A percentile compares a stretch with the other conserved stretches of the same genome.
These are phyloP conservation scores for Cichlasoma orientale DNA, from an alignment of 2,797 vertebrate genomes.

Conservation along the genomic window DNA sequence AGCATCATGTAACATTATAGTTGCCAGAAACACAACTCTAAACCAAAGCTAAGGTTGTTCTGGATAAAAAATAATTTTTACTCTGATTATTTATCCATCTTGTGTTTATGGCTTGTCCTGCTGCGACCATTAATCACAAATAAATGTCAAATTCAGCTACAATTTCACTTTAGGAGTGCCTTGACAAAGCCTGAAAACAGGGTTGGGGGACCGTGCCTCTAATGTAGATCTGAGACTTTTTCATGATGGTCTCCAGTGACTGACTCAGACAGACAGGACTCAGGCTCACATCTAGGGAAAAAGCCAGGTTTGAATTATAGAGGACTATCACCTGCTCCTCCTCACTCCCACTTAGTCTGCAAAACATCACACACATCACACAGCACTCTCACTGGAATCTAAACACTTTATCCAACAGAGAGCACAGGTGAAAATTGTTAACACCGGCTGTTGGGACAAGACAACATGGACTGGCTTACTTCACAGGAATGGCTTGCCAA, in stretches of 20 bases:
- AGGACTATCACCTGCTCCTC: slow-evolving; percentile 75
- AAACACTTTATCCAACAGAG: slow-evolving; percentile 22
- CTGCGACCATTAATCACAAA: neutral
- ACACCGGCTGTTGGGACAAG: neutral
- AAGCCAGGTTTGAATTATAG: slow-evolving; percentile 82
- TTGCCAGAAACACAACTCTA: neutral
- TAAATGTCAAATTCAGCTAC: neutral
- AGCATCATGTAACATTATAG: neutral
- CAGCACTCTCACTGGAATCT: slow-evolving; percentile 39
- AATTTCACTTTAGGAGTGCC: slow-evolving; percentile 62
- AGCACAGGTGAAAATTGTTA: slow-evolving; percentile 51
- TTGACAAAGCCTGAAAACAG: slow-evolving; percentile 83
- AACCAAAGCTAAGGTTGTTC: neutral
- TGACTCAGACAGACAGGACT: slow-evolving; percentile 75
- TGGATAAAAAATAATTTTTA: too few relatives aligned
- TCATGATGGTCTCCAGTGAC: slow-evolving; percentile 74
- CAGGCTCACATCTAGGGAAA: slow-evolving; percentile 79
- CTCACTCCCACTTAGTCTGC: slow-evolving; percentile 62
- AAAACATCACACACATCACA: slow-evolving; percentile 55
- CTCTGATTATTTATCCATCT: too few relatives aligned
- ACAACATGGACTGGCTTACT: slow-evolving; percentile 71
- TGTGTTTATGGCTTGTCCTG: neutral
- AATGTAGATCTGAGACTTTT: slow-evolving; percentile 76
- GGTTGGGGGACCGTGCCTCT: slow-evolving; percentile 60
- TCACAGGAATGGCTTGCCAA: slow-evolving; percentile 80